Evolutionary conservation across 2,113 vertebrate species (phyloP).

Genomic region (Poicephalus gulielmi): DNA sequence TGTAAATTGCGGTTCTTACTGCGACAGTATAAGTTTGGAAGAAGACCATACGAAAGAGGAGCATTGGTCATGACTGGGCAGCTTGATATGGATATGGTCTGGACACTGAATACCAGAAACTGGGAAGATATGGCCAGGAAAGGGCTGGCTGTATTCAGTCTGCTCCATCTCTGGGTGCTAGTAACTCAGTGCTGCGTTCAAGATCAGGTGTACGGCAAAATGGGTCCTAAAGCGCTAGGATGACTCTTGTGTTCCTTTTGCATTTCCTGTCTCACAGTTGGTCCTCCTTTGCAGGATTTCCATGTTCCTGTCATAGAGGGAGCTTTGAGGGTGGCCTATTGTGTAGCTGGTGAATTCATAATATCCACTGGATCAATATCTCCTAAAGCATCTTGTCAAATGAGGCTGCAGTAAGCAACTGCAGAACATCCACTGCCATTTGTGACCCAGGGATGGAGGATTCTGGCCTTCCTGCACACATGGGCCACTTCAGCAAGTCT

Average conservation of each 20-base stretch:
- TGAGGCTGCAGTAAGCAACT: neutral
- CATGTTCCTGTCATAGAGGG: neutral
- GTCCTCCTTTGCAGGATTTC: slow-evolving; percentile 14
- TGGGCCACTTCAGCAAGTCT: neutral
- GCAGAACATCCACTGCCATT: neutral
- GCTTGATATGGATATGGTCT: neutral
- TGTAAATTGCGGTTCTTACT: neutral
- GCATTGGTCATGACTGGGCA: neutral
- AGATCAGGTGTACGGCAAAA: neutral
- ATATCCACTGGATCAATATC: slow-evolving; percentile 38
- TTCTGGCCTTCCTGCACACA: neutral
- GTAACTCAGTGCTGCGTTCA: neutral
- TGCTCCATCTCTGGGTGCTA: neutral
- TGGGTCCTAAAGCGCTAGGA: neutral
- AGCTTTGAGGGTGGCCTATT: slow-evolving; percentile 53
- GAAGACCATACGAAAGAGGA: neutral
- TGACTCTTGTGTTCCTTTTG: neutral
- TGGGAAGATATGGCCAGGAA: neutral
- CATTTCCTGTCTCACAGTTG: neutral
- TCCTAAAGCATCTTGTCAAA: slow-evolving; percentile 30
- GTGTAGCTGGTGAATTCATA: slow-evolving; percentile 41
- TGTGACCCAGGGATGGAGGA: neutral
- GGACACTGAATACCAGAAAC: neutral
- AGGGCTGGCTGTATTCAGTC: neutral
- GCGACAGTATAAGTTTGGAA: neutral